Conservation (phyloP, 2,888 invertebrate genomes). For the Acanthococcus lagerstroemiae region DNA sequence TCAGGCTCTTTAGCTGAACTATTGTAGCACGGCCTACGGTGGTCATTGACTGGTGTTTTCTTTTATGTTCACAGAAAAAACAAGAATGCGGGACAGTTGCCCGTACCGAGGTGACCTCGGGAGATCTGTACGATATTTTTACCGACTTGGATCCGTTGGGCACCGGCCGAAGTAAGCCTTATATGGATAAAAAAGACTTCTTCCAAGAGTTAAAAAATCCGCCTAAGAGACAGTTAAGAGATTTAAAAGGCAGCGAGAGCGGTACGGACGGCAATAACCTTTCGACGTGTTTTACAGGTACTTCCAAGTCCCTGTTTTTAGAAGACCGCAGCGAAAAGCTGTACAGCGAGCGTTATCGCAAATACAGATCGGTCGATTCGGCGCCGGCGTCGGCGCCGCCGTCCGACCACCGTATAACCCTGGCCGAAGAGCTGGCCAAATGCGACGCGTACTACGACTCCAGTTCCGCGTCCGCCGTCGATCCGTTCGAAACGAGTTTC, state of each 20-base stretch:
- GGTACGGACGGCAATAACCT: slow-evolving; percentile 2
- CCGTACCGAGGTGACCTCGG: slow-evolving; percentile 7
- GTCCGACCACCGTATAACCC: neutral
- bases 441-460: neutral
- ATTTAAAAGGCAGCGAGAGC: slow-evolving; percentile 49
- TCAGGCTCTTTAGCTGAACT: no score
- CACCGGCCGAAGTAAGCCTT: slow-evolving; percentile 81
- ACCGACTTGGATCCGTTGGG: slow-evolving; percentile 88
- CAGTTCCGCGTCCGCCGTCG: slow-evolving; percentile 37
- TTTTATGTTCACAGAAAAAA: slow-evolving; percentile 7
- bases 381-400: neutral
- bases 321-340: slow-evolving; percentile 12
- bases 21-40: no score
- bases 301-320: slow-evolving; percentile 12
- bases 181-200: slow-evolving; percentile 91
- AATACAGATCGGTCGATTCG: slow-evolving; percentile 20
- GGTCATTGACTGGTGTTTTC: neutral
- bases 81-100: slow-evolving; percentile 2
- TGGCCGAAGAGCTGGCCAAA: neutral
- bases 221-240: slow-evolving; percentile 83
- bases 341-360: slow-evolving; percentile 23
- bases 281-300: neutral
- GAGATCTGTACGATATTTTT: slow-evolving; percentile 59
- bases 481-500: slow-evolving; percentile 52
- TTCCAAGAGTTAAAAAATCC: slow-evolving; percentile 92